Base-by-base conservation (phyloP, 2,888 invertebrate genomes). In the Synanthedon tipuliformis region DNA sequence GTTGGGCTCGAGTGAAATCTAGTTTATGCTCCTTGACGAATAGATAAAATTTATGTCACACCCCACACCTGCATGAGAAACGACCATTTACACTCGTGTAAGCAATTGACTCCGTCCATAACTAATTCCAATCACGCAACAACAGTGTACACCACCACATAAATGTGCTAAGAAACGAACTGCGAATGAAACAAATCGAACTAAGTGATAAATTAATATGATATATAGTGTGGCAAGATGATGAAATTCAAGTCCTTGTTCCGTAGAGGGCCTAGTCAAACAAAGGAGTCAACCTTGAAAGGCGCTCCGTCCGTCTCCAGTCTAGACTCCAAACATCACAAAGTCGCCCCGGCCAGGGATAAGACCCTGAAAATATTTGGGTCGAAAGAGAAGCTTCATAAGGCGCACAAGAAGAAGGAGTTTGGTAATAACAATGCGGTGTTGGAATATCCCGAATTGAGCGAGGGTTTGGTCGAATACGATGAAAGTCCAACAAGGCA, bases 161-260 rank as follows among this genome's bases (percentile, higher is more conserved):
- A 56, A 65, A 49, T 53, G 62, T 60, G 62, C 64, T 64, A 63
- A 41, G 57, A 61, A 59, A 68, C 65, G 61, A 67, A 52, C 10
- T 51, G 45, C 53, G 8, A 53, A 50, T 23, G 50, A 56, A 68
- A 63, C 61, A 59, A 68, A 63, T 71, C 78, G 78, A 83, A 72
- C 75, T 10, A 10, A 79, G 77, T 83, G 77, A 78, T 68, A 78
- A 81, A 75, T 80, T 71, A 75, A 50, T 40, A 78, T 78, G 75
- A 81, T 62, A 60, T 61, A 65, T 68, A 70, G 66, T 59, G 64
- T 71, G 71, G 73, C 86, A 93, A 90, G 88, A 95, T 94, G 94
- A 95, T 95, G 91, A 95, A 95, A 90, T 92, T 95, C 88, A 95
- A 95, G 91, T 94, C 95, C 74, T 91, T 95, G 81, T 95, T 95